A percentile compares a stretch with the other conserved stretches of the same genome.
Conservation (phyloP, 2,113 vertebrate species). For the Brachypodius melanocephalos region DNA sequence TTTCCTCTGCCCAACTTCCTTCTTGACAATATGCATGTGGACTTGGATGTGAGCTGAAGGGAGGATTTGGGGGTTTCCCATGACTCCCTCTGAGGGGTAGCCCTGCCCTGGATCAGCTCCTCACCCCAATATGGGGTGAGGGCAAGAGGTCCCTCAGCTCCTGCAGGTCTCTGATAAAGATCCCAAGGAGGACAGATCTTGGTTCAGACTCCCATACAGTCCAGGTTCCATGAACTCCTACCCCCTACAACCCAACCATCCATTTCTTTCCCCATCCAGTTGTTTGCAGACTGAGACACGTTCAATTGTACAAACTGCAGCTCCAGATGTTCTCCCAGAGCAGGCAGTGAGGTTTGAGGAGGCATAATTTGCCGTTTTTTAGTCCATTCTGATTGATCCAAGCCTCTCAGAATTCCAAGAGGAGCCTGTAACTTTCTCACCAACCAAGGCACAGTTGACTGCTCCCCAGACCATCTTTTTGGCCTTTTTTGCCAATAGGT, state of each 20-base stretch:
- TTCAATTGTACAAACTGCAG: not conserved
- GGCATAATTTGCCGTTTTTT: not conserved
- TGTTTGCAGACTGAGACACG: not conserved
- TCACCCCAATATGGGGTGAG: not conserved
- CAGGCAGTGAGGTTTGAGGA: not conserved
- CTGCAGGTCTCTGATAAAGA: not conserved
- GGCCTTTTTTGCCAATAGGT: not conserved
- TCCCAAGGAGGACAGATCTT: not conserved
- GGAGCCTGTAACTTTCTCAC: not conserved
- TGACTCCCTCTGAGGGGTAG: not conserved
- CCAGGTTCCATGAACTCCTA: not conserved
- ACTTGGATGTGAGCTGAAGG: not conserved
- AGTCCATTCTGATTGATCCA: not conserved
- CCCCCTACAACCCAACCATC: not conserved
- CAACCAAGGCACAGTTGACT: not conserved
- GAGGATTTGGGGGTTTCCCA: not conserved
- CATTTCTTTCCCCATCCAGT: not conserved
- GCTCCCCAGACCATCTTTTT: not conserved
- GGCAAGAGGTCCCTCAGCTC: not conserved
- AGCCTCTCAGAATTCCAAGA: not conserved
- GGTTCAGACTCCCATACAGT: not conserved
- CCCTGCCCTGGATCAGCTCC: not conserved
- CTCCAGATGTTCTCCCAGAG: not conserved
- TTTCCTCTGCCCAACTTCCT: not conserved
- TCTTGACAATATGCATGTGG: not conserved